Evolutionary conservation across 2,113 vertebrate species (phyloP).

Genomic region (Cynocephalus volans): DNA sequence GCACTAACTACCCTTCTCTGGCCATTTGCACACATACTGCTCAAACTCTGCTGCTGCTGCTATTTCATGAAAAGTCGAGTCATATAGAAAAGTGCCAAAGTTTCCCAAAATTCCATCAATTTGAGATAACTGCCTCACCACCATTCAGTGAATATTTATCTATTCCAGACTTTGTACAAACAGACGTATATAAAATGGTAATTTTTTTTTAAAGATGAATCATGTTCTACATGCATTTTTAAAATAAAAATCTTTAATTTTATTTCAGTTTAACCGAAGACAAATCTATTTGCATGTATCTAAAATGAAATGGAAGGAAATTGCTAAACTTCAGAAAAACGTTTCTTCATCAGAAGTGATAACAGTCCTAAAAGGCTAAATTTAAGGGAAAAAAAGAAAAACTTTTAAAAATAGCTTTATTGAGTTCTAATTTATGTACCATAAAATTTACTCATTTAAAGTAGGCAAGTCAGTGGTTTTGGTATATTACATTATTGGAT

Average conservation of each 20-base stretch:
- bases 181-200: not conserved
- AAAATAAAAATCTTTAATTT: constrained; percentile 16
- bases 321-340: not conserved
- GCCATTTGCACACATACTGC: not conserved
- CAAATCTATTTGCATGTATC: not conserved
- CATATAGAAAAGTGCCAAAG: not conserved
- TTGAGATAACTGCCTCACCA: not conserved
- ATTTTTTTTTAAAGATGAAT: not conserved
- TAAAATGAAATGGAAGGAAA: constrained; percentile 1
- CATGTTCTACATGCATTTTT: not conserved
- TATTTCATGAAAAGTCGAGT: not conserved
- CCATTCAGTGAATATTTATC: not conserved
- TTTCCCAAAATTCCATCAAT: rapidly evolving
- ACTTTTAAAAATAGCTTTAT: not conserved
- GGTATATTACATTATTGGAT: not conserved
- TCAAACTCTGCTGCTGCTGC: not conserved
- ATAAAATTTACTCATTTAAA: not conserved
- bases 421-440: not conserved
- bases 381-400: not conserved
- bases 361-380: not conserved
- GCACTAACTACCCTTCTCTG: rapidly evolving
- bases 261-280: constrained; percentile 9
- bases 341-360: constrained; percentile 19
- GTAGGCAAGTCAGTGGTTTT: not conserved
- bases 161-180: not conserved